Evolutionary conservation across 2,888 invertebrate genomes (phyloP), one percentile per base, ranked within the genome.

Genomic region (Lampropteryx suffumata): DNA sequence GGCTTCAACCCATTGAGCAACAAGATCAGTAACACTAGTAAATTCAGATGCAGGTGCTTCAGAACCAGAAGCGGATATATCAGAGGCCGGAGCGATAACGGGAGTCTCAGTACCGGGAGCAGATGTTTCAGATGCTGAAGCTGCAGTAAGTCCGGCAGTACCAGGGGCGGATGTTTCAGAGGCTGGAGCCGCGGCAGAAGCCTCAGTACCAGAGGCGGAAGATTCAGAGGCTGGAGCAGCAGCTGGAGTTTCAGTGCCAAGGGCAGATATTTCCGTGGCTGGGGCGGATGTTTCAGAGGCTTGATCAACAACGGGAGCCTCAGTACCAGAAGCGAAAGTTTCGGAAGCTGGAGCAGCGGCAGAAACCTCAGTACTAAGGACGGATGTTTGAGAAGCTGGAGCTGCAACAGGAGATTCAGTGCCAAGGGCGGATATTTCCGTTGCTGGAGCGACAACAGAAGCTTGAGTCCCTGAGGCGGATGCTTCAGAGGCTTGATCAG

Each of bases 401-500:
- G 34, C 26, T 17, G 35, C 35, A 27, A 36, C 50, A 24, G 49
- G 1, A 12, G 28, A 39, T 11, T 17, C 48, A 45, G 50, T 12
- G 8, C 29, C 21, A 24, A 37, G 21, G n/a, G 50, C 35, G 14
- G 40, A 29, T 6, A 21, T 35, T 27, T 14, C 39, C 4, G 4
- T 4, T 3, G 17, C 17, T 3, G 17, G 17, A 17, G 17, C 17
- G 17, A 4, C 17, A 17, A 4, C 17, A 3, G 17, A 17, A 17
- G 4, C 4, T 4, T 17, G 3, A 3, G 50, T 9, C 1, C 27
- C 49, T 8, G 51, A 30, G 13, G 34, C 41, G 21, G 46, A 3
- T 3, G 3, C 37, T 33, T 33, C 43, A 10, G 37, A 4, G 8
- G 17, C 43, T 29, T 17, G 28, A 28, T 28, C 34, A 28, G 43